phyloP scores from a whole-genome alignment of 2,113 vertebrate genomes.

The Centropus bengalensis region DNA sequence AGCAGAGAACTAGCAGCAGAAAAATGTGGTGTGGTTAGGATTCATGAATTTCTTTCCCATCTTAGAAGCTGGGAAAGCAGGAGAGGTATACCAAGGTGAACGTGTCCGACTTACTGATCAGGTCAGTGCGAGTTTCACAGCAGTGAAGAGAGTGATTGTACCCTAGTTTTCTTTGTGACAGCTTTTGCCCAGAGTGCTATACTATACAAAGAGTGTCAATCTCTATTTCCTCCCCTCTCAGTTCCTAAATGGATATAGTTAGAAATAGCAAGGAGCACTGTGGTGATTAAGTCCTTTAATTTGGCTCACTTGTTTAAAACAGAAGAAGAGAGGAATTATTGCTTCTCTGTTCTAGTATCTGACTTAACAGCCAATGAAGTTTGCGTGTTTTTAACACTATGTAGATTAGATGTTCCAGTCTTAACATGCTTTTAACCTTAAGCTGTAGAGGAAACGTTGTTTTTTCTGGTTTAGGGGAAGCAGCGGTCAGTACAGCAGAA shows the following conservation, averaged over 20 bases:
- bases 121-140: fast-evolving
- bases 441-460: neutral
- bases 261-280: neutral
- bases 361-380: neutral
- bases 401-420: neutral
- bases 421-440: neutral
- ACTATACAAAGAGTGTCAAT: neutral
- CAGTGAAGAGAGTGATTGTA: neutral
- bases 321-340: neutral
- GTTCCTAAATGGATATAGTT: neutral
- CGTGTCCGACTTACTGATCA: neutral
- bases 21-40: neutral
- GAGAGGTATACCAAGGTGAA: neutral
- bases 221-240: neutral
- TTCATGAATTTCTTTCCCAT: neutral
- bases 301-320: neutral
- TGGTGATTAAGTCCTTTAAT: neutral
- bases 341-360: neutral
- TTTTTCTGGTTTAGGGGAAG: neutral
- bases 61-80: neutral
- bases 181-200: neutral
- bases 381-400: neutral
- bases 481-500: neutral
- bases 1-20: neutral
- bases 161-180: neutral